Evolutionary conservation across 2,113 vertebrate genomes (phyloP), one percentile per base, ranked within the genome.

Genomic region (Oxygymnocypris stewartii): DNA sequence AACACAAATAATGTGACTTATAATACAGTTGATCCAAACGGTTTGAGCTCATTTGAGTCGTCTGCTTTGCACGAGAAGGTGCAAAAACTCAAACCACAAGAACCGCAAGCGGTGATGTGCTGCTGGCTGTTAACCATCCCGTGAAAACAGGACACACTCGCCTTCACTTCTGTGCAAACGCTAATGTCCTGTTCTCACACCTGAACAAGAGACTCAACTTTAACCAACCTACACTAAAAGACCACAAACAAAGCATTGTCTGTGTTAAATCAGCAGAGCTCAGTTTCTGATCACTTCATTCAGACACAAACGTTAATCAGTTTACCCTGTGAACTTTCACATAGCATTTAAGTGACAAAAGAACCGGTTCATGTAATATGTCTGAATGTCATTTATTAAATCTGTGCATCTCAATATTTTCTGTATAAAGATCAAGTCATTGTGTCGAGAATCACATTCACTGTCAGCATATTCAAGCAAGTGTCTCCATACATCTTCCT

Each of bases 21-120:
- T n/a, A 8, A 16, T 20, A 31, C 18, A 59, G 31, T 57, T 61
- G 20, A 25, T 42, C 12, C 12, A 37, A 80, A 42, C 35, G 2
- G 25, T 4, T 3, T n/a, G 12, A 13, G 14, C 61, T 57, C 13
- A 76, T 28, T 28, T 49, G 18, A 40, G 28, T 28, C 14, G 23
- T 63, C 79, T 71, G 49, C 78, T 44, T 57, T 12, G 74, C 37
- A 78, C 4, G 9, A 13, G 4, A 25, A 44, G 40, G 44, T 84
- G 80, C 85, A 84, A 31, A 14, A 28, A 8, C 37, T 42, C 63
- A 35, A 79, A 83, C 87, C 87, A 84, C 84, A 86, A 42, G 78
- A 84, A 82, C 73, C 79, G 6, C 51, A 44, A 59, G 25, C 61
- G 75, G 20, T 31, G 28, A 40, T 18, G 59, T 28, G 18, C 12